Percentiles rank a stretch among this genome's conserved stretches.
Evolutionary conservation across 2,888 invertebrate genomes (phyloP).

Genomic region (Dromius quadrimaculatus): DNA sequence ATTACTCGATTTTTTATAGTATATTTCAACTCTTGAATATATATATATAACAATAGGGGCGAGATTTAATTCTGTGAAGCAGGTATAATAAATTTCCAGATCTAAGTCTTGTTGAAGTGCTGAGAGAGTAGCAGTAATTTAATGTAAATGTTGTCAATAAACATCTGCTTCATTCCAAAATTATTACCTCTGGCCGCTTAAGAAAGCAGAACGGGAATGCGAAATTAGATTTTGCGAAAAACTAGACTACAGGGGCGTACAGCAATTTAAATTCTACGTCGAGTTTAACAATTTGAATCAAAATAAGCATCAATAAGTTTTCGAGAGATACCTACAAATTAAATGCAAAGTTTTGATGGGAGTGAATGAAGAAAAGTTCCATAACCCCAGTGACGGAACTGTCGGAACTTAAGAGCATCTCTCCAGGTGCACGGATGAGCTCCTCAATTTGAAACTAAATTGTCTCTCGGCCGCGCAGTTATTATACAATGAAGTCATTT

Average conservation of each 20-base stretch:
- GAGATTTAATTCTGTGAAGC: slow-evolving; percentile 18
- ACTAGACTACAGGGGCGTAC: slow-evolving; percentile 2
- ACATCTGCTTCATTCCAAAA: slow-evolving; percentile 48
- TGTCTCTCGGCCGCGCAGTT: slow-evolving; percentile 28
- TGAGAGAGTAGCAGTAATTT: slow-evolving; percentile 41
- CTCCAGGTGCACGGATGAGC: slow-evolving; percentile 47
- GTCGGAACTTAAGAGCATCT: not conserved
- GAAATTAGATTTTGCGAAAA: slow-evolving; percentile 43
- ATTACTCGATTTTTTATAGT: not conserved
- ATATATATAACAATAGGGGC: slow-evolving; percentile 4
- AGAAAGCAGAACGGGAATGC: slow-evolving; percentile 42
- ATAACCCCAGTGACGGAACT: slow-evolving; percentile 16
- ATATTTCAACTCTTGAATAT: too few relatives aligned
- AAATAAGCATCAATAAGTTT: too few relatives aligned
- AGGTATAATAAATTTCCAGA: slow-evolving; percentile 40
- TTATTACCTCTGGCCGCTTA: slow-evolving; percentile 49
- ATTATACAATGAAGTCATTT: slow-evolving; percentile 64
- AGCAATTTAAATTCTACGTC: too few relatives aligned
- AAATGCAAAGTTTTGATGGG: not conserved
- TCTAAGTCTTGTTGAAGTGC: slow-evolving; percentile 31
- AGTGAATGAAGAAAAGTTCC: not conserved
- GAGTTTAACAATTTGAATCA: not conserved
- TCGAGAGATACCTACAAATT: not conserved
- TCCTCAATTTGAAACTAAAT: slow-evolving; percentile 49
- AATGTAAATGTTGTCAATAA: slow-evolving; percentile 52